Base-by-base conservation (phyloP, 1,140 invertebrate species). In the Formica selysi region DNA sequence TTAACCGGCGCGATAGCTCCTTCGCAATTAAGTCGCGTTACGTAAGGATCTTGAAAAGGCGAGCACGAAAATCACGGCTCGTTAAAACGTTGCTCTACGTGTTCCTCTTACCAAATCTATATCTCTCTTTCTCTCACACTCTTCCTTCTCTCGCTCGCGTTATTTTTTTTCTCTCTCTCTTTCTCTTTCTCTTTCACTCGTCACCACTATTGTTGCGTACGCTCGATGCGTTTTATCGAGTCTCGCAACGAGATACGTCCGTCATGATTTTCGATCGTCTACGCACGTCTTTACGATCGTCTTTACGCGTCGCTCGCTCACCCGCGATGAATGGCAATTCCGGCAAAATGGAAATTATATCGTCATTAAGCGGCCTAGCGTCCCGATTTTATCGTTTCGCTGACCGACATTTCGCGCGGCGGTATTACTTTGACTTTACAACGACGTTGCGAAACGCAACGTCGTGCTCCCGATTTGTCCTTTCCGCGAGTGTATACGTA, bases 11-110 rank as follows among this genome's bases (percentile, higher is more conserved):
- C 94, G 94, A 95, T 95, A 94, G 93, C 93, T 95, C 93, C 94
- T 95, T 95, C 93, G 94, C 94, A 94, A 95, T 94, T 95, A 95
- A 92, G 94, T 93, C 94, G 93, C 93, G 94, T 95, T 95, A 95
- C 94, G 93, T 94, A 94, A 94, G 94, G 90, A 86, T 90, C 89
- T 87, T 85, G 90, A 90, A 92, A 92, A 91, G 90, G 90, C 87
- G 90, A 88, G 87, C 87, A 91, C 89, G 90, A 91, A 92, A 92
- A 92, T 91, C 91, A 92, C 91, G 87, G 90, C 87, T 92, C 89
- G 89, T 92, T 92, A 91, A 91, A 91, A 91, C 86, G 85, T 86
- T 86, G 86, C 81, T 73, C 54, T 89, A 91, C 86, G 85, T 83
- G 71, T 76, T 51, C 54, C 74, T 84, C 83, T 78, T 54, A 64